Base-by-base conservation (phyloP, 2,113 vertebrate genomes). In the Lagopus muta region DNA sequence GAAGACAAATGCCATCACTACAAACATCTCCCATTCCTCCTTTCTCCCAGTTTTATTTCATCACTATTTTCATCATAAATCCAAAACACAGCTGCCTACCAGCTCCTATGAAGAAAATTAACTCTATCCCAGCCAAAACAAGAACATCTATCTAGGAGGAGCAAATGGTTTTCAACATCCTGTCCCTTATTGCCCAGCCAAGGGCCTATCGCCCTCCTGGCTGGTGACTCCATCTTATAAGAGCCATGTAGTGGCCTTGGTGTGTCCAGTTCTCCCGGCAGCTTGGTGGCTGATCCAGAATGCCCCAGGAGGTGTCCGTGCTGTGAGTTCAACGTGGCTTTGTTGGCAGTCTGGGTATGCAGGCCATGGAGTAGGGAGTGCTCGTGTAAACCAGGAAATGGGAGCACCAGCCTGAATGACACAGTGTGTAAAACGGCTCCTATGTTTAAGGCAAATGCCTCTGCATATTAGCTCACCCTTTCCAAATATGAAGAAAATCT, bases 301-400 rank as follows among this genome's bases (percentile, higher is more conserved):
- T 11, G 1, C 22, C 32, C 11, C 2, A 2, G 25, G 19, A 42
- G 0, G 1, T 38, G 5, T 7, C 34, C 2, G 0, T 38, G 60
- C 3, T 72, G 11, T 5, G 28, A 65, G 62, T 21, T 4, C 11
- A 70, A 24, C 6, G 13, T 24, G 54, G 67, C 14, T 27, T 50
- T 45, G 34, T 60, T n/a, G 0, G 45, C 13, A 28, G 34, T 66
- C n/a, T 66, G 20, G n/a, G 47, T 55, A 71, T 1, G 13, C 45
- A 50, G 69, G 91, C 13, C 18, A 3, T 47, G 14, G 83, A 71
- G 4, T 45, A 58, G 27, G n/a, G 28, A 2, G 2, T 40, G 9
- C 24, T 62, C 42, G 22, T 38, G 62, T 66, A 88, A 73, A 85
- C 43, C 36, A 73, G 60, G 50, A 95, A 89, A 74, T 34, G 30